These are phyloP conservation scores for Sesia bembeciformis DNA, from an alignment of 2,888 invertebrate genomes.

Conservation along the genomic window DNA sequence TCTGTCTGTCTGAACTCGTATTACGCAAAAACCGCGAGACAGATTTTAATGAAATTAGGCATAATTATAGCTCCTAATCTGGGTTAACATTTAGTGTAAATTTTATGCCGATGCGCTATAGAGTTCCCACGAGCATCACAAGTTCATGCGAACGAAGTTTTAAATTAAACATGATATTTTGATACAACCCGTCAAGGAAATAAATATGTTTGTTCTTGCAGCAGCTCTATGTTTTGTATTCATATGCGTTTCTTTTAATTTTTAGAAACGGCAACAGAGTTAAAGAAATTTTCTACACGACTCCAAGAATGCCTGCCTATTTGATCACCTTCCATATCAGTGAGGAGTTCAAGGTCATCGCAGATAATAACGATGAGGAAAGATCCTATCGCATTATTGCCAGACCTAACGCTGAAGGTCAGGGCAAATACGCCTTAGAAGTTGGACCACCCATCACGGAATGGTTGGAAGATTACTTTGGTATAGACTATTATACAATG, in stretches of 20 bases:
- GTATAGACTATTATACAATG: conserved; percentile 54
- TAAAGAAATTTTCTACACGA: conserved; percentile 65
- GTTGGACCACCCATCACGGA: conserved; percentile 51
- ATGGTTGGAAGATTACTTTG: conserved; percentile 53
- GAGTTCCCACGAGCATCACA: too few relatives aligned
- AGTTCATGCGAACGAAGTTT: too few relatives aligned
- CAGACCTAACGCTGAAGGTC: conserved; percentile 45
- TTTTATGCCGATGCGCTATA: too few relatives aligned
- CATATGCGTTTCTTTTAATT: conserved; percentile 2
- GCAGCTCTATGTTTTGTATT: too few relatives aligned
- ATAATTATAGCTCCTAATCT: too few relatives aligned
- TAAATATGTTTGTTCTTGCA: too few relatives aligned
- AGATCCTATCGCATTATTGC: conserved; percentile 54
- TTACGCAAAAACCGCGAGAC: too few relatives aligned
- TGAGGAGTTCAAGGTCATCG: conserved; percentile 51
- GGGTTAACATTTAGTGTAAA: background rate
- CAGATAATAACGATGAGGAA: conserved; percentile 33
- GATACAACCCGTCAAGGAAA: too few relatives aligned
- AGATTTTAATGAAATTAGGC: too few relatives aligned
- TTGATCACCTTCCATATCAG: conserved; percentile 81
- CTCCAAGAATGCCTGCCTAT: conserved; percentile 87
- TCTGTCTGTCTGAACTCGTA: too few relatives aligned
- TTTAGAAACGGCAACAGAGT: conserved; percentile 39
- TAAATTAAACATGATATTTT: too few relatives aligned
- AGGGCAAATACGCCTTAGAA: conserved; percentile 57